Evolutionary conservation across 2,888 invertebrate genomes (phyloP), one percentile per base, ranked within the genome.

Genomic region (Orchesellides sinensis): DNA sequence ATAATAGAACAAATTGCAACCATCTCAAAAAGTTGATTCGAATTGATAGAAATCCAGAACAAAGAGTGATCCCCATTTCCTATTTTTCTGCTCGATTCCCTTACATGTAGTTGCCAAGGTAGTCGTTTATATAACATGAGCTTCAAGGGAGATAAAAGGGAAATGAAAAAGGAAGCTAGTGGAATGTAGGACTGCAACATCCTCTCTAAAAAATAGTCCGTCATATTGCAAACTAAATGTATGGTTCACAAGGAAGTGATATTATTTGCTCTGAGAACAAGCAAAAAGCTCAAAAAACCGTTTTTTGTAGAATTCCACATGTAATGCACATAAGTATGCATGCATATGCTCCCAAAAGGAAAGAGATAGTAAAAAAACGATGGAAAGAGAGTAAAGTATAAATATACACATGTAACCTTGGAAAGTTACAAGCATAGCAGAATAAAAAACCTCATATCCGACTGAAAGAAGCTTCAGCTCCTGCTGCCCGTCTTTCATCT

Each of bases 361-460:
- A 49, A 40, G 45, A 73, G 75, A 66, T n/a, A 61, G 59, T 69
- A 49, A 61, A 61, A 54, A n/a, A 27, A 65, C 27, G 23, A 65
- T 14, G 49, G 29, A 65, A 73, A 59, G 14, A 6, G 45, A 45
- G 29, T 25, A 21, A 74, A 73, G 25, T 35, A 59, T 63, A 52
- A 59, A 68, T 19, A 68, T n/a, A 68, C 63, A 32, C 70, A 63
- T 52, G 52, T 61, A 79, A 79, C 78, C 78, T 79, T 79, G 78
- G 70, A 40, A 63, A 29, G 12, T 2, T 68, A 68, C 49, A 68
- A 49, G 21, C 52, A 52, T 68, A 27, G 25, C 10, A n/a, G n/a
- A n/a, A n/a, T 54, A 8, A 2, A 59, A 52, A 61, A 52, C 8
- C 23, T 23, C 23, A 6, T 23, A 54, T 61, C 45, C 45, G 19